A percentile compares a stretch with the other conserved stretches of the same genome.
These are phyloP conservation scores for Palythoa caribaeorum DNA, from an alignment of 92 coral and sea anemone species.

Conservation along the genomic window DNA sequence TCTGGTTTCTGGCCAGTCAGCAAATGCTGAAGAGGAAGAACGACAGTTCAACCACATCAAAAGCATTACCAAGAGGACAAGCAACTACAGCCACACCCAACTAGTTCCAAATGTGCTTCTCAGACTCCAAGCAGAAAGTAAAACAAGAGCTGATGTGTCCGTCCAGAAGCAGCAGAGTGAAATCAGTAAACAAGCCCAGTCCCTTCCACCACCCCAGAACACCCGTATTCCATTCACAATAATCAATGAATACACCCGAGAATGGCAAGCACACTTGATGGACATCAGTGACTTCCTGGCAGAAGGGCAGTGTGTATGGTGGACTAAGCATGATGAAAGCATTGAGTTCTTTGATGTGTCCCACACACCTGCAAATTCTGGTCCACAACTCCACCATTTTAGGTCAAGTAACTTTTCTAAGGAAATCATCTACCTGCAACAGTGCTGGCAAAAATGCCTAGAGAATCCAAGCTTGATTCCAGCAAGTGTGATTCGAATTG, in stretches of 20 bases:
- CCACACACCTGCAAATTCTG: slow-evolving; percentile 23
- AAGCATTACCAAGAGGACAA: slow-evolving; percentile 52
- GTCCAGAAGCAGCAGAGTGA: slow-evolving; percentile 54
- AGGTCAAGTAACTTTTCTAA: slow-evolving; percentile 54
- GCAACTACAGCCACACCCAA: slow-evolving; percentile 51
- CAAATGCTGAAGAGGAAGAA: slow-evolving; percentile 65
- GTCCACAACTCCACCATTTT: slow-evolving; percentile 61
- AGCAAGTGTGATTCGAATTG: slow-evolving; percentile 26
- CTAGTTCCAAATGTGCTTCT: slow-evolving; percentile 27
- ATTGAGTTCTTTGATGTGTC: slow-evolving; percentile 74
- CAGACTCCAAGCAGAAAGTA: slow-evolving; percentile 61
- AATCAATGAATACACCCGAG: slow-evolving; percentile 58
- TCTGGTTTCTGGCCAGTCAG: slow-evolving; percentile 59
- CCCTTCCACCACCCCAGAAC: slow-evolving; percentile 14
- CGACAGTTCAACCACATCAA: slow-evolving; percentile 51
- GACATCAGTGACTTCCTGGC: slow-evolving; percentile 55
- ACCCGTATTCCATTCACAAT: slow-evolving; percentile 9
- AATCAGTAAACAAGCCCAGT: slow-evolving; percentile 36
- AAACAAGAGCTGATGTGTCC: slow-evolving; percentile 24
- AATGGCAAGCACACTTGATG: slow-evolving; percentile 19
- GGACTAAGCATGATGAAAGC: slow-evolving; percentile 65
- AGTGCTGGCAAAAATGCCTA: slow-evolving; percentile 51
- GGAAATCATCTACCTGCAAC: slow-evolving; percentile 47
- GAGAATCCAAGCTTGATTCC: slow-evolving; percentile 17
- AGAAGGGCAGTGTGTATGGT: slow-evolving; percentile 68